phyloP scores from a whole-genome alignment of 2,888 invertebrate species.

The Heliconius ethilla region DNA sequence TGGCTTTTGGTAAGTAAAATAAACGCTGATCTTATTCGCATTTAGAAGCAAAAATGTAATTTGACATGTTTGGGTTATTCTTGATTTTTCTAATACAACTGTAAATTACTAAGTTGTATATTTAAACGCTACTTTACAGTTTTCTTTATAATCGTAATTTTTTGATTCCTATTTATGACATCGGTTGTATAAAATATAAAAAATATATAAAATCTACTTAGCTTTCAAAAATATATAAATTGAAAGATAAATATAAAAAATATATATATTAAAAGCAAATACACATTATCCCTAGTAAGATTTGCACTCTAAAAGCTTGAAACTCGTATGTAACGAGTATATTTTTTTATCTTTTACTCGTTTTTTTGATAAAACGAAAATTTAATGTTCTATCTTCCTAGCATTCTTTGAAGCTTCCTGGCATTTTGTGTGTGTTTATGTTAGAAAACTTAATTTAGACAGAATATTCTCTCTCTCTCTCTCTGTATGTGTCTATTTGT shows the following conservation, averaged over 20 bases:
- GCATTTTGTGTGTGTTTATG: background rate
- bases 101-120: background rate
- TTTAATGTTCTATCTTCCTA: background rate
- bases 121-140: background rate
- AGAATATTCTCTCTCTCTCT: too few relatives aligned
- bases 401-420: background rate
- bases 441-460: background rate
- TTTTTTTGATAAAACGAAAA: background rate
- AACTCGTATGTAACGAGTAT: background rate
- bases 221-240: background rate
- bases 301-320: background rate
- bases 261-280: background rate
- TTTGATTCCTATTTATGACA: background rate
- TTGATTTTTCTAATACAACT: background rate
- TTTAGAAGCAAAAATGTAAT: background rate
- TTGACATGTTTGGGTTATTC: background rate
- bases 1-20: constrained; percentile 58
- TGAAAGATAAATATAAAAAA: background rate
- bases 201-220: background rate
- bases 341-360: background rate
- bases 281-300: background rate
- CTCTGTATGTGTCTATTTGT: too few relatives aligned
- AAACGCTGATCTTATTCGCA: background rate
- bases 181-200: too few relatives aligned
- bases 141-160: background rate